Evolutionary conservation across 2,797 vertebrate genomes (phyloP), one percentile per base, ranked within the genome.

Genomic region (Sitta carolinensis): DNA sequence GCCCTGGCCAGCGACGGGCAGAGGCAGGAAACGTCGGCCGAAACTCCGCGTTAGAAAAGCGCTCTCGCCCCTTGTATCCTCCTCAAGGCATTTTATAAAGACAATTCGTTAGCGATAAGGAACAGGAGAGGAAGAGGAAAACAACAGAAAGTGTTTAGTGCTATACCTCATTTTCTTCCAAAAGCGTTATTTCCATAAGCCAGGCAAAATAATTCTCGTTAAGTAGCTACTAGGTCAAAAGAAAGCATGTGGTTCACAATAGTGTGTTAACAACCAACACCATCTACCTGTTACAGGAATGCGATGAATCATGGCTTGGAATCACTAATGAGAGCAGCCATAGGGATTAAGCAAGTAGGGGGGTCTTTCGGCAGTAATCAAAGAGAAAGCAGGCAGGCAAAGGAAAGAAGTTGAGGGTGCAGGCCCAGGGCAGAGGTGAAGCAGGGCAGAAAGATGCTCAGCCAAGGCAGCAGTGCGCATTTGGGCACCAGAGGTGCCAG

Each of bases 391-490:
- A 48, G 4, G 19, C 16, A 47, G 34, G 43, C 6, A 42, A 42
- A 40, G 18, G 19, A 50, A 20, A 8, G 52, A 48, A 58, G 7
- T 0, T 9, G 4, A 30, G 59, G 25, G 16, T 74, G 11, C 42
- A 64, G 9, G 27, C 6, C 36, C 12, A 10, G 45, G 23, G 12
- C 26, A 47, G 18, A 14, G 2, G 3, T 27, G 10, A 74, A 55
- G 8, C 12, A 61, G 5, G 9, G 30, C 11, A 61, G 22, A 32
- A 23, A 19, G 20, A 81, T 66, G 13, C 5, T 8, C 15, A 40
- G 0, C 3, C 3, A 47, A 58, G 15, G 10, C 0, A 30, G 10
- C n/a, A 27, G 9, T 0, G 5, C 11, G 7, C 1, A 2, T 55
- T n/a, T 52, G 22, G 23, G 32, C 16, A 81, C 22, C 21, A 52